Base-by-base conservation (phyloP, 2,113 vertebrate genomes). In the Canis aureus region DNA sequence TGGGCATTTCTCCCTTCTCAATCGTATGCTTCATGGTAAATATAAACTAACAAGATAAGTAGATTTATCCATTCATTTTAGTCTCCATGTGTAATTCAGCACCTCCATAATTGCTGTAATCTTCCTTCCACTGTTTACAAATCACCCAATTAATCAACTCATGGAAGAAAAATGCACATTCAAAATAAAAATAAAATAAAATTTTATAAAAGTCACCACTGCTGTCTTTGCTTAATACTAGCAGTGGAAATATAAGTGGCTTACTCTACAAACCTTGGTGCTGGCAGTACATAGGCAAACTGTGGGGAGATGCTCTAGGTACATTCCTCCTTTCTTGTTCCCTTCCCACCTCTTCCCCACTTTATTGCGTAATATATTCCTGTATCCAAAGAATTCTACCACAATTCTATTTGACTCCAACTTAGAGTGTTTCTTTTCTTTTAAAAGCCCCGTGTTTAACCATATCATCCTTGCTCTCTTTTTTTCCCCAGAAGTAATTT, bases 251-350 rank as follows among this genome's bases (percentile, higher is more conserved):
- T 78, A 22, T 79, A 96, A 94, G 96, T 98, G 97, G 94, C 97
- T 97, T 98, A 97, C 81, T 97, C 84, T 97, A 79, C 71, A 96
- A 96, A 96, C 87, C 84, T 89, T 91, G 97, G 97, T 97, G 97
- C 97, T 98, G 96, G 95, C 87, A 95, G 93, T 96, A 87, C 64
- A 57, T 84, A 91, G 96, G 80, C 89, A 97, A 92, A 90, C 71
- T 86, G 64, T 94, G 92, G 93, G 84, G 85, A 96, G 80, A 95
- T 91, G 93, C 85, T 94, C 27, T 93, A 73, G 83, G 53, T 95
- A 97, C 81, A 69, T 94, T 97, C 82, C 94, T 89, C 29, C 76
- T 78, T 91, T 92, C 32, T 88, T 78, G 49, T 11, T 91, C 43
- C 81, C 84, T 43, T n/a, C 93, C 64, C 64, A 25, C 87, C 9